Percentiles rank a stretch among this genome's conserved stretches.
Evolutionary conservation across 2,888 invertebrate species (phyloP).

Genomic region (Brenthis ino): DNA sequence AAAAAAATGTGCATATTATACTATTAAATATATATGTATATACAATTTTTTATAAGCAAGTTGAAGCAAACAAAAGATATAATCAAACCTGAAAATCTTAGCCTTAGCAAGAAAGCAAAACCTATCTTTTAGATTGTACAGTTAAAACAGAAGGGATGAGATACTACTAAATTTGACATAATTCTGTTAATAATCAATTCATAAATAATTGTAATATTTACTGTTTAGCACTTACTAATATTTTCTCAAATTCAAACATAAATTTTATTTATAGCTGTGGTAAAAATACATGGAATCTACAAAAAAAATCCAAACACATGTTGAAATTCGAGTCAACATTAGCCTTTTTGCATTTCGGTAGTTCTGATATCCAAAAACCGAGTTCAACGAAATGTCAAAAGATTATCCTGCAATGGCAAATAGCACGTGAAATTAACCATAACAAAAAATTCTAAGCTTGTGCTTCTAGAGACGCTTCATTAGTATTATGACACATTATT

Average conservation of each 20-base stretch:
- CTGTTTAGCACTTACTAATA: too few species aligned
- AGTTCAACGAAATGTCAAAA: slow-evolving; percentile 67
- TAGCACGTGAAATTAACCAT: slow-evolving; percentile 63
- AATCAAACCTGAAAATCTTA: too few species aligned
- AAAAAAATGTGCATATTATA: too few species aligned
- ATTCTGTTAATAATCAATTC: too few species aligned
- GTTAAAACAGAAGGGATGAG: not conserved
- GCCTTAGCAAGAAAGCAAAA: too few species aligned
- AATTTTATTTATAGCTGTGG: not conserved
- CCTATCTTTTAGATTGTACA: not conserved
- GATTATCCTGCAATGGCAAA: slow-evolving; percentile 57
- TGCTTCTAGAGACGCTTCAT: slow-evolving; percentile 61
- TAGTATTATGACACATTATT: slow-evolving; percentile 6
- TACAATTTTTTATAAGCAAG: too few species aligned
- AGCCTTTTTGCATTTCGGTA: slow-evolving; percentile 57
- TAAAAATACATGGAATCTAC: slow-evolving; percentile 4
- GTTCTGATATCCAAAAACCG: slow-evolving; percentile 44
- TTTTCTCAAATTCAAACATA: too few species aligned
- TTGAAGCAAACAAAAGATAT: too few species aligned
- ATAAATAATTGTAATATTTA: too few species aligned
- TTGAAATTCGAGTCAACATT: slow-evolving; percentile 65
- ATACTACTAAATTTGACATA: too few species aligned
- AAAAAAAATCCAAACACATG: slow-evolving; percentile 54
- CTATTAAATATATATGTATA: too few species aligned
- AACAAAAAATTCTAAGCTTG: slow-evolving; percentile 31